A percentile compares a stretch with the other conserved stretches of the same genome.
These are phyloP conservation scores for Drosophila sordidapex DNA, from an alignment of 2,888 invertebrate species.

Conservation along the genomic window DNA sequence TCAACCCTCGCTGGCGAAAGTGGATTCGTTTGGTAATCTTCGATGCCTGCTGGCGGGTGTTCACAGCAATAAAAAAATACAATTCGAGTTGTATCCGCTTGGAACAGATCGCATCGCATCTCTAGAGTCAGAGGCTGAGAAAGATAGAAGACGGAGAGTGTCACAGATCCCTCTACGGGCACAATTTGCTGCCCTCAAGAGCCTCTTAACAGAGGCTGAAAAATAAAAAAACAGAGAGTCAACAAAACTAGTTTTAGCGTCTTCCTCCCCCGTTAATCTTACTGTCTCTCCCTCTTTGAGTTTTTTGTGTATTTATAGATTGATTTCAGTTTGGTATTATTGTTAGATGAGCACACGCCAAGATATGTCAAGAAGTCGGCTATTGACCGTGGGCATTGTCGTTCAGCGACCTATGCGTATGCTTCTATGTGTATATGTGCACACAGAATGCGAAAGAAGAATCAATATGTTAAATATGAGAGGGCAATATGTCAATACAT, in stretches of 20 bases:
- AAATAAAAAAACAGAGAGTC: background rate
- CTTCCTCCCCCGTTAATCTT: background rate
- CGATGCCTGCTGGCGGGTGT: constrained; percentile 35
- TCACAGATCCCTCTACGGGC: constrained; percentile 12
- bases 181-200: background rate
- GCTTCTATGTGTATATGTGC: background rate
- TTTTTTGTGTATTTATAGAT: constrained; percentile 15
- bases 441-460: background rate
- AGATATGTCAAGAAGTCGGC: constrained; percentile 25
- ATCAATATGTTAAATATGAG: background rate
- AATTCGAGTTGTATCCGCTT: constrained; percentile 37
- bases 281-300: background rate
- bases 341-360: constrained; percentile 22
- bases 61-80: constrained; percentile 22
- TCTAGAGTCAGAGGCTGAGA: too few relatives aligned
- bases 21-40: constrained; percentile 51
- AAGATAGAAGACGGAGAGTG: constrained; percentile 18
- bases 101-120: constrained; percentile 22
- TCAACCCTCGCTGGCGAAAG: constrained; percentile 55
- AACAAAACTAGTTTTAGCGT: background rate
- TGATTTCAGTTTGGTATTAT: constrained; percentile 48
- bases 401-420: constrained; percentile 24
- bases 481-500: background rate
- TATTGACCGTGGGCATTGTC: constrained; percentile 38
- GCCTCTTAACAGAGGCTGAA: background rate